Evolutionary conservation across 2,113 vertebrate species (phyloP).

Genomic region (Microtus pennsylvanicus): DNA sequence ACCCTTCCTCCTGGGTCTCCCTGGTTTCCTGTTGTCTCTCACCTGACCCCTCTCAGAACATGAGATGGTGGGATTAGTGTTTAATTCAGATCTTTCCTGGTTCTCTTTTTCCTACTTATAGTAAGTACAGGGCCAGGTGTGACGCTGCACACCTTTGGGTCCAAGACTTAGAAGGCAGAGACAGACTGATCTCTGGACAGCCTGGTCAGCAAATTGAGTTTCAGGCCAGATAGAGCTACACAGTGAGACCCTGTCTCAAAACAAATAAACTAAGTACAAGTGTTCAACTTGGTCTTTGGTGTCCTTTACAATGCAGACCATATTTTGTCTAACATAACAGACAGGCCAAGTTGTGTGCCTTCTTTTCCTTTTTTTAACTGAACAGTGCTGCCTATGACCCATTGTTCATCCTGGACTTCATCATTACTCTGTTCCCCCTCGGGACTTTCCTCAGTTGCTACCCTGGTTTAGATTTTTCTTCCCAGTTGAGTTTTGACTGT

Average conservation of each 20-base stretch:
- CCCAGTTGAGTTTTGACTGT: neutral
- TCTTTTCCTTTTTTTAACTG: neutral
- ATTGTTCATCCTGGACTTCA: neutral
- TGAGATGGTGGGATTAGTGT: neutral
- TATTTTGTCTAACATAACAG: neutral
- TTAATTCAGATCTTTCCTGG: neutral
- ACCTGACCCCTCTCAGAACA: neutral
- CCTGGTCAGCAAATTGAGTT: no score
- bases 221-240: neutral
- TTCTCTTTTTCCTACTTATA: neutral
- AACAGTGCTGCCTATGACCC: neutral
- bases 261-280: neutral
- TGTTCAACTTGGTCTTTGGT: neutral
- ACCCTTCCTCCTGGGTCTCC: neutral
- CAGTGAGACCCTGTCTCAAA: neutral
- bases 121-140: neutral
- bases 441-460: neutral
- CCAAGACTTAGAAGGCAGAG: neutral
- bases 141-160: neutral
- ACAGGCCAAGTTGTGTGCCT: fast-evolving
- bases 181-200: neutral
- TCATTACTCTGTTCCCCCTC: neutral
- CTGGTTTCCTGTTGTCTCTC: neutral
- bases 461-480: neutral
- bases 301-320: neutral